A percentile compares a stretch with the other conserved stretches of the same genome.
phyloP scores from a whole-genome alignment of 2,797 vertebrate species.

The Gambelia wislizenii region DNA sequence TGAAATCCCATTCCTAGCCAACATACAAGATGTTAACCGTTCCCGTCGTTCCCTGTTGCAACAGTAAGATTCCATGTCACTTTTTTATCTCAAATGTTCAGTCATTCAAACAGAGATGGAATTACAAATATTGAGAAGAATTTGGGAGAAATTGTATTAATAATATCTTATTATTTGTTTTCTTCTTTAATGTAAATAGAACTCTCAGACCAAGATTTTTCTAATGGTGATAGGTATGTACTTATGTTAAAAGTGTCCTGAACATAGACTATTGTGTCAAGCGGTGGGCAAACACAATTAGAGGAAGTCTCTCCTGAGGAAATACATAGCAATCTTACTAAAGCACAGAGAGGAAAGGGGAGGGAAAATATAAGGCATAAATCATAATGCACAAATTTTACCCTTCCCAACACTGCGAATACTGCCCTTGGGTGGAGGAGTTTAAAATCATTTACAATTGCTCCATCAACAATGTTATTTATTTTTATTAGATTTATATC shows the following conservation, averaged over 20 bases:
- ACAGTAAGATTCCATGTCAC: background rate
- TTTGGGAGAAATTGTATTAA: background rate
- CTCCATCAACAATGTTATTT: no score
- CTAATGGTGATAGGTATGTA: background rate
- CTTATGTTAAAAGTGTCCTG: background rate
- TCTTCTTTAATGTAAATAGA: background rate
- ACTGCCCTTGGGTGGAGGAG: background rate
- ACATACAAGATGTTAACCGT: background rate
- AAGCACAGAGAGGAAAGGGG: background rate
- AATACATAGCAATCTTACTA: background rate
- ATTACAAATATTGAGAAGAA: background rate
- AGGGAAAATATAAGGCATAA: background rate
- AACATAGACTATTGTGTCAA: background rate
- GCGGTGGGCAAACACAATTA: slow-evolving; percentile 8
- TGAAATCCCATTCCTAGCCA: background rate
- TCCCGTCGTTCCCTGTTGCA: background rate
- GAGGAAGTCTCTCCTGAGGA: slow-evolving; percentile 5
- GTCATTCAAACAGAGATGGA: background rate
- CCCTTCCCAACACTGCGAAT: background rate
- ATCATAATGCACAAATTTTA: background rate
- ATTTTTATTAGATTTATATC: no score
- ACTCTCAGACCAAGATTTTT: background rate
- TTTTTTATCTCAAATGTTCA: background rate
- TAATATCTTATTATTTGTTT: background rate
- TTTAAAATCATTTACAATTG: background rate